Conservation (phyloP, 2,113 vertebrate species). For the Gavialis gangeticus region DNA sequence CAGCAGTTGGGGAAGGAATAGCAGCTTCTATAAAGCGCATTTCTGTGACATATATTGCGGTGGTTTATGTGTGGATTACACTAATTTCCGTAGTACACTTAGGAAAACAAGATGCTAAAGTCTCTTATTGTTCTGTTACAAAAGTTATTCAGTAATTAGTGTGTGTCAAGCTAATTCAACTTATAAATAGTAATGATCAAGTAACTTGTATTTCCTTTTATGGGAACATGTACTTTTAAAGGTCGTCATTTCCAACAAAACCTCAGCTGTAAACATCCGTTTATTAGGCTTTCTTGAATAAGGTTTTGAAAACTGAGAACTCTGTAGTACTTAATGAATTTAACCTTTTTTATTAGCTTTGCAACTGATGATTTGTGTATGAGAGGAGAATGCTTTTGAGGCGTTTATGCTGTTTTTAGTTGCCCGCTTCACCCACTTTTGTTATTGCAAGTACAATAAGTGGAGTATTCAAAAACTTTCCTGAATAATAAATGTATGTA, state of each 20-base stretch:
- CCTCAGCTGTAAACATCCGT: conserved; percentile 23
- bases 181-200: conserved; percentile 17
- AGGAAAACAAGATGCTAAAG: neutral
- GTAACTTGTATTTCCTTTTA: neutral
- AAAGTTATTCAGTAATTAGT: conserved; percentile 21
- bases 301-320: conserved; percentile 37
- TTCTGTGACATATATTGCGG: neutral
- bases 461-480: conserved; percentile 60
- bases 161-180: conserved; percentile 34
- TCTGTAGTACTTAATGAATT: conserved; percentile 68
- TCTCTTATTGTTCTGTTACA: conserved; percentile 20
- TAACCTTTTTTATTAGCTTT: conserved; percentile 64
- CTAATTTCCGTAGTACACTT: neutral
- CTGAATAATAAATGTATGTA: conserved; percentile 36
- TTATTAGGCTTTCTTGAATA: conserved; percentile 10
- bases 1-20: neutral
- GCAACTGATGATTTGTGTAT: conserved; percentile 63
- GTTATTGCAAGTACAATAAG: conserved; percentile 33
- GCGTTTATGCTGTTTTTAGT: conserved; percentile 54
- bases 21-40: neutral
- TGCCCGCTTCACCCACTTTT: conserved; percentile 46
- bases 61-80: neutral
- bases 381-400: conserved; percentile 61
- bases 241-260: conserved; percentile 15
- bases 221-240: conserved; percentile 28